A percentile compares a stretch with the other conserved stretches of the same genome.
These are phyloP conservation scores for Empis stercorea DNA, from an alignment of 2,888 invertebrate genomes.

Conservation along the genomic window DNA sequence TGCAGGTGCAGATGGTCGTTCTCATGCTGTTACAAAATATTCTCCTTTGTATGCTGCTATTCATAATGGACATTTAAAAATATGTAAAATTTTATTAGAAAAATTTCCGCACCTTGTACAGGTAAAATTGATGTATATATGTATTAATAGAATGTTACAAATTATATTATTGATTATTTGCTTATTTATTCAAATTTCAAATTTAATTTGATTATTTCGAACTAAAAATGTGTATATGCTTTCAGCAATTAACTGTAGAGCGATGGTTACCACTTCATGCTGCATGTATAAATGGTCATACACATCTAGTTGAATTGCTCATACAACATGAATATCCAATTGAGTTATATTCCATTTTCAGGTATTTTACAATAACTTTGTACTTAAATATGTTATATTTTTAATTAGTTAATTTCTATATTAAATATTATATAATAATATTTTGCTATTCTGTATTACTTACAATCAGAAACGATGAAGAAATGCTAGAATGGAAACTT, in stretches of 20 bases:
- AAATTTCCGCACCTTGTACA: slow-evolving; percentile 76
- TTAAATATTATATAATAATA: too few species aligned
- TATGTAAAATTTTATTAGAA: slow-evolving; percentile 60
- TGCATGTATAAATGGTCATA: slow-evolving; percentile 79
- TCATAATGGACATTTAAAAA: slow-evolving; percentile 69
- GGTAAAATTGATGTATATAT: slow-evolving; percentile 29
- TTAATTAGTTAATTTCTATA: too few species aligned
- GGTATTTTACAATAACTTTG: slow-evolving; percentile 24
- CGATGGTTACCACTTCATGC: slow-evolving; percentile 88
- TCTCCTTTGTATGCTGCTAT: slow-evolving; percentile 85
- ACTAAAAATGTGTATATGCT: slow-evolving; percentile 13
- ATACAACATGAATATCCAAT: slow-evolving; percentile 73
- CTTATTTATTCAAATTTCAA: too few species aligned
- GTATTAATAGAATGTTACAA: too few species aligned
- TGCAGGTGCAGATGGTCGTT: slow-evolving; percentile 75
- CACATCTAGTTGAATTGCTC: slow-evolving; percentile 60
- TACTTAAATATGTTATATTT: background rate
- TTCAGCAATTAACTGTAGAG: slow-evolving; percentile 73
- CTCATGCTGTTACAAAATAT: slow-evolving; percentile 82
- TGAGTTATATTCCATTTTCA: slow-evolving; percentile 47
- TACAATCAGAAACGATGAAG: slow-evolving; percentile 46
- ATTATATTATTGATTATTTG: too few species aligned
- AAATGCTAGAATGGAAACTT: slow-evolving; percentile 69
- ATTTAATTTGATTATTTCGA: too few species aligned
- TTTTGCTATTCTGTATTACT: too few species aligned